phyloP scores from a whole-genome alignment of 2,888 invertebrate species.

The Drosophila mimetica region DNA sequence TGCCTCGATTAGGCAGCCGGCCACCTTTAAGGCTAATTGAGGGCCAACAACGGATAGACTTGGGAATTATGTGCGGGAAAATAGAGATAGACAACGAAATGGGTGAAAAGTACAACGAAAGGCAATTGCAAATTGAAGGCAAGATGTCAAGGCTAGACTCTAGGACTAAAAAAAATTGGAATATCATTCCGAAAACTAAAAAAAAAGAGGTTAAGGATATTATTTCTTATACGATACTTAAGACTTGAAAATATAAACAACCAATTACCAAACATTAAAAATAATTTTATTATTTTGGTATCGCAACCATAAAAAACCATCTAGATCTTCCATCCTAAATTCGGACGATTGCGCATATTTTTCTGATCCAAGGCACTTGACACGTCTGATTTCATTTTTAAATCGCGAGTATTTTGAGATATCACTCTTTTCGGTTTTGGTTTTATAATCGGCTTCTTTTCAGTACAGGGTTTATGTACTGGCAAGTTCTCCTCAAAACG shows the following conservation, averaged over 20 bases:
- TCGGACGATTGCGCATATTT: neutral
- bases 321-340: neutral
- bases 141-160: conserved; percentile 14
- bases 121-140: conserved; percentile 24
- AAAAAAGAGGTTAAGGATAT: too few relatives aligned
- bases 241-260: neutral
- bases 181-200: neutral
- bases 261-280: neutral
- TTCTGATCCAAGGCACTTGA: neutral
- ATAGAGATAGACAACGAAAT: conserved; percentile 9
- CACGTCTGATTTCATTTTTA: neutral
- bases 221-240: too few relatives aligned
- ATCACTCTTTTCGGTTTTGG: neutral
- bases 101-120: conserved; percentile 23
- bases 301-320: too few relatives aligned
- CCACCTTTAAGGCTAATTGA: conserved; percentile 36
- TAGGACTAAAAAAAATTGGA: neutral
- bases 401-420: too few relatives aligned
- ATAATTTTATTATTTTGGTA: neutral
- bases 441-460: too few relatives aligned
- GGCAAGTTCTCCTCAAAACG: neutral
- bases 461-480: neutral
- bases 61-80: conserved; percentile 22
- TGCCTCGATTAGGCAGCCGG: conserved; percentile 32
- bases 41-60: conserved; percentile 16